Conservation (phyloP, 2,113 vertebrate genomes). For the Helogale parvula region DNA sequence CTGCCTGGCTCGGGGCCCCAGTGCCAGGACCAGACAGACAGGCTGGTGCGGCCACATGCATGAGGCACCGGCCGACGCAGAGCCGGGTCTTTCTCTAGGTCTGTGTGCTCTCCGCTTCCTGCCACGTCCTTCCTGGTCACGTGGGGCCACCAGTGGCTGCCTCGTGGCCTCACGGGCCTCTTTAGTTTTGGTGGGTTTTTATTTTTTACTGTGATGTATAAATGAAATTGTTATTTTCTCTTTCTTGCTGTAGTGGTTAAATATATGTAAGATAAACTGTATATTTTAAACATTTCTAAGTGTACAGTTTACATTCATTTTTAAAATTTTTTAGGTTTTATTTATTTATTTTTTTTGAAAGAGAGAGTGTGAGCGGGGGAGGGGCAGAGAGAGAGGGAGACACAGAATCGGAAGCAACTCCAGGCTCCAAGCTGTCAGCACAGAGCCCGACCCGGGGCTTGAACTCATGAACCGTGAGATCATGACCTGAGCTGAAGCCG, state of each 20-base stretch:
- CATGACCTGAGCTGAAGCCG: too few species aligned
- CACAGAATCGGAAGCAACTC: too few species aligned
- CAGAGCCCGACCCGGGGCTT: too few species aligned
- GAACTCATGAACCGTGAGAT: too few species aligned
- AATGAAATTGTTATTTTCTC: neutral
- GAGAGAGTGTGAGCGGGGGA: too few species aligned
- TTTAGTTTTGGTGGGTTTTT: neutral
- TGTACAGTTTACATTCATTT: too few species aligned
- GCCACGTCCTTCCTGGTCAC: rapidly evolving
- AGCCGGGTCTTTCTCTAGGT: neutral
- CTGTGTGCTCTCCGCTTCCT: too few species aligned
- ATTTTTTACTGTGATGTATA: neutral
- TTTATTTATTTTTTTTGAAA: too few species aligned
- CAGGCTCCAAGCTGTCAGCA: too few species aligned
- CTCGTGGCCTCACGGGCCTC: neutral
- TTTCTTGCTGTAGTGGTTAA: neutral
- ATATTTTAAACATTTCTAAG: rapidly evolving
- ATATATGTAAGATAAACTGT: neutral
- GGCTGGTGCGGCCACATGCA: rapidly evolving
- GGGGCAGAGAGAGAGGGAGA: too few species aligned
- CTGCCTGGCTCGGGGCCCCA: rapidly evolving
- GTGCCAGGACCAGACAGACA: neutral
- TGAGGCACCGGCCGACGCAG: neutral
- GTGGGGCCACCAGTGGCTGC: rapidly evolving
- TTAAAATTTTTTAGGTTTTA: too few species aligned